Evolutionary conservation across 2,113 vertebrate genomes (phyloP), one percentile per base, ranked within the genome.

Genomic region (Trichechus manatus): DNA sequence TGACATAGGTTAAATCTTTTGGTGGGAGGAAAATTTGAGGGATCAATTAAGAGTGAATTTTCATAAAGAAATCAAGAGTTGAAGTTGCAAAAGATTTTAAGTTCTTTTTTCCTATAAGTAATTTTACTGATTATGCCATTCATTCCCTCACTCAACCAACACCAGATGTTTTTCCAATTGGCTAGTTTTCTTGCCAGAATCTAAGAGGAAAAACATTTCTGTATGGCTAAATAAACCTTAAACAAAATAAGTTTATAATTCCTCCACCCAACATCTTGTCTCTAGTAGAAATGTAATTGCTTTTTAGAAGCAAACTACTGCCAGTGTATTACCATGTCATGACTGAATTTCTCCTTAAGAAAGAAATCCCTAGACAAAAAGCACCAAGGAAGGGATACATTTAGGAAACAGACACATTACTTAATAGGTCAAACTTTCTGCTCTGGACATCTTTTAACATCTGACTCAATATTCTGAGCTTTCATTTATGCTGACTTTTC

Each of bases 111-210:
- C 64, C 39, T 61, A 3, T 94, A 96, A 96, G 68, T 92, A 96
- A 66, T 92, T 95, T 97, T 91, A 97, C 78, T 95, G 83, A 87
- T 94, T 96, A 79, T 96, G 86, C 95, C 87, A 94, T 94, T 95
- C 87, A 94, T 94, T 95, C 75, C 66, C 53, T 91, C 64, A 92
- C 23, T 96, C 94, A 97, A 93, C 78, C 44, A 97, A 92, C 59
- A 95, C 3, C 93, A 97, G 86, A 79, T 92, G 96, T 89, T 97
- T 95, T 80, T 90, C 50, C 64, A 79, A 0, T 77, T 63, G 93
- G 22, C 14, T 61, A 72, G 22, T 90, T 56, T 93, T 87, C 82
- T 66, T 96, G 90, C 81, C 42, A 95, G 42, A 92, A 91, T 89
- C 86, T 77, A 97, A 61, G 80, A 93, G 56, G 86, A 95, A 96